phyloP scores from a whole-genome alignment of 2,888 invertebrate species.

The Stenichneumon culpator region DNA sequence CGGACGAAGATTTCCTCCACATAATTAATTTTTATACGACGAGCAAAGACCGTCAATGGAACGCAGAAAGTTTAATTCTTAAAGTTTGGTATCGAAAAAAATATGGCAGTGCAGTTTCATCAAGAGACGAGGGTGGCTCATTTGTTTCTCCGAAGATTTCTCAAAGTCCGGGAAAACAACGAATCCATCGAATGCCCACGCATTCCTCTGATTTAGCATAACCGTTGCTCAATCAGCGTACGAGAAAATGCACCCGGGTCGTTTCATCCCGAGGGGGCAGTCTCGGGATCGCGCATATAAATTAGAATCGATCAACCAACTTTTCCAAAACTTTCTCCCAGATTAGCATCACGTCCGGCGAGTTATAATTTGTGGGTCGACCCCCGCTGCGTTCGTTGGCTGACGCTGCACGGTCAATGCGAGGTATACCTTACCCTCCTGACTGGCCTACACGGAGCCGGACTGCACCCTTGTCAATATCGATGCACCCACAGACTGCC shows the following conservation, averaged over 20 bases:
- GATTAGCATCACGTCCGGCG: constrained; percentile 84
- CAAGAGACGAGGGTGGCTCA: background rate
- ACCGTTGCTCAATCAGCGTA: background rate
- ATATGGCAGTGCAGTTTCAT: background rate
- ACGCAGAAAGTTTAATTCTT: background rate
- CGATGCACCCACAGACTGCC: constrained; percentile 81
- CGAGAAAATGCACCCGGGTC: background rate
- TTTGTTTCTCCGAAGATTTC: background rate
- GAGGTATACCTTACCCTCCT: constrained; percentile 24
- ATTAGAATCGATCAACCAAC: constrained; percentile 81
- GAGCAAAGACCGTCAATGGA: background rate
- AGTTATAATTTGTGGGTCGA: constrained; percentile 83
- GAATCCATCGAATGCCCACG: constrained; percentile 19
- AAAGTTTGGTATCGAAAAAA: background rate
- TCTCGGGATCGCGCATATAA: constrained; percentile 57
- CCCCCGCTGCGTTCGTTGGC: constrained; percentile 80
- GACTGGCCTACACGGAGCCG: constrained; percentile 64
- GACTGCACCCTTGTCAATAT: constrained; percentile 85
- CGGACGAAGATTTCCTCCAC: background rate
- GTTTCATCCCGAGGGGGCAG: constrained; percentile 42
- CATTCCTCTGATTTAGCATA: constrained; percentile 60
- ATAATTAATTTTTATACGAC: background rate
- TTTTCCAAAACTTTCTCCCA: constrained; percentile 84
- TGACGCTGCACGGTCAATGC: constrained; percentile 56
- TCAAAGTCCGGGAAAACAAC: background rate